phyloP scores from a whole-genome alignment of 2,113 vertebrate genomes.

The Oryzias javanicus region DNA sequence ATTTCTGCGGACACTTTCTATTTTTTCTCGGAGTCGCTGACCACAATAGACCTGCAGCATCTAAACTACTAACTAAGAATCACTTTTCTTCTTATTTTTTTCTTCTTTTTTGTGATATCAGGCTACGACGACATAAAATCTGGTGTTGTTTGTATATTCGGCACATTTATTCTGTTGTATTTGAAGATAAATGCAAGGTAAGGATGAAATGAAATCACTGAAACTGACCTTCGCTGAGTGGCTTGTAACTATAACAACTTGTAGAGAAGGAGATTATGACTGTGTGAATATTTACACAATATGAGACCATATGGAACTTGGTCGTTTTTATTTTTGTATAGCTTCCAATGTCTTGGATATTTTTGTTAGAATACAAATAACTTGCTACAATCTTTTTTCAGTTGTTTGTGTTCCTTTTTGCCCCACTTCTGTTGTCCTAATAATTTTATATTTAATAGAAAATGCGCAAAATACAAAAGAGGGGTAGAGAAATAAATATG shows the following conservation, averaged over 20 bases:
- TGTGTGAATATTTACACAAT: slow-evolving; percentile 75
- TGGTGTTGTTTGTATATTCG: slow-evolving; percentile 71
- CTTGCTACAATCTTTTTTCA: slow-evolving; percentile 82
- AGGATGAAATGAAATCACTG: slow-evolving; percentile 61
- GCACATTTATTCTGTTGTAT: slow-evolving; percentile 77
- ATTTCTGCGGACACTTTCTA: slow-evolving; percentile 96
- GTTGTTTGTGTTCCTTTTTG: slow-evolving; percentile 54
- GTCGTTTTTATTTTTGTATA: slow-evolving; percentile 98
- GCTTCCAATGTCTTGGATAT: slow-evolving; percentile 92
- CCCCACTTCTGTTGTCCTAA: slow-evolving; percentile 22
- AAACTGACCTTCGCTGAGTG: slow-evolving; percentile 41
- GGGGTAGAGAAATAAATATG: slow-evolving; percentile 33
- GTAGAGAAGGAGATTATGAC: slow-evolving; percentile 82
- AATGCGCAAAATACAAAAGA: slow-evolving; percentile 13
- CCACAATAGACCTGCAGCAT: slow-evolving; percentile 98
- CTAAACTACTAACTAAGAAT: slow-evolving; percentile 91
- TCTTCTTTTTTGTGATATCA: slow-evolving; percentile 58
- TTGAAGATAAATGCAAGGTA: slow-evolving; percentile 77
- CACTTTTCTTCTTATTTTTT: slow-evolving; percentile 57
- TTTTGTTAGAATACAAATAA: slow-evolving; percentile 99
- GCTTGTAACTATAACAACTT: slow-evolving; percentile 74
- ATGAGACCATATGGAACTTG: slow-evolving; percentile 80
- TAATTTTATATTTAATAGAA: slow-evolving; percentile 2
- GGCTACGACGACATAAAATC: slow-evolving; percentile 60
- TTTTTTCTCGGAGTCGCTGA: slow-evolving; percentile 98